Evolutionary conservation across 2,113 vertebrate genomes (phyloP), one percentile per base, ranked within the genome.

Genomic region (Passer domesticus): DNA sequence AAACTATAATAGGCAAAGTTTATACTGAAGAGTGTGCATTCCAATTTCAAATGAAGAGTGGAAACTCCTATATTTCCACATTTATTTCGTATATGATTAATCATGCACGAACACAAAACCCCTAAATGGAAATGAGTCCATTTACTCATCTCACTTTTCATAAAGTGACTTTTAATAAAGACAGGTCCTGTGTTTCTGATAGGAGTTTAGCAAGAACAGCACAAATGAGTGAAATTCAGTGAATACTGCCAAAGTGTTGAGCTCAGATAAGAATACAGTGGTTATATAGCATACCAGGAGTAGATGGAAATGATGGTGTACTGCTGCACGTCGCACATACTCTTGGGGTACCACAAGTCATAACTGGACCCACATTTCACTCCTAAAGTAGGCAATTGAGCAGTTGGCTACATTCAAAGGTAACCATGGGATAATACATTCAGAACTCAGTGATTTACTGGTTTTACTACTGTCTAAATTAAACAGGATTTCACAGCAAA

Each of bases 331-430:
- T 73, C 47, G 39, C 13, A 35, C 20, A 13, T 10, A 22, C 8
- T 5, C 11, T 5, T 7, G 12, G 44, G 10, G 5, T 44, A 39
- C 13, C 13, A 60, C 12, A 60, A 41, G 13, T 11, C 5, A 1
- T 55, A 39, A 27, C 6, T 56, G 30, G 37, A 75, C 18, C 2
- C 11, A 31, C 35, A 8, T 11, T 28, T 83, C 31, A 39, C 16
- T 35, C 24, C 24, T 67, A 72, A 79, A 43, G 15, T 3, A 39
- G 24, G 13, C 0, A 0, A 14, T 23, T 0, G 2, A 83, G 35
- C 3, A n/a, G 62, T 62, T 58, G 46, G 33, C 12, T 44, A 17
- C 4, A 49, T 70, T 85, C 27, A 47, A 31, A 70, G 3, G 7
- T 47, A 27, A 30, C 12, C n/a, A 9, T 46, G 62, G 55, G 16